Evolutionary conservation across 2,797 vertebrate genomes (phyloP).

Genomic region (Apodemus agrarius): DNA sequence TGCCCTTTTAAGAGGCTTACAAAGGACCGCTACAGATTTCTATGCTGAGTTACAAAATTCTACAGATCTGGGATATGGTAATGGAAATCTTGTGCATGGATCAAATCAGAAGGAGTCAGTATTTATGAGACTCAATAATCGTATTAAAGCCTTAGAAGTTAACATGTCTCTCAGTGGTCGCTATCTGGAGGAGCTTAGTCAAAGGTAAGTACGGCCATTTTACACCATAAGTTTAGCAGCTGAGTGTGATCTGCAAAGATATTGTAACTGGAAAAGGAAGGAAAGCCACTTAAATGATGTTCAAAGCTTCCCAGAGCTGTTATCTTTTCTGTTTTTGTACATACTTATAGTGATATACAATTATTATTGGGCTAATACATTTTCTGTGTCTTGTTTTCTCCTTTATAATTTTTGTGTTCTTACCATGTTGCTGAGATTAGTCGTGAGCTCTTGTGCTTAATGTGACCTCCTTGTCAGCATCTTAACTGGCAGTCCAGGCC

Average conservation of each 20-base stretch:
- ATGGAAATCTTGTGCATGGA: constrained; percentile 92
- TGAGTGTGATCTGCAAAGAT: neutral
- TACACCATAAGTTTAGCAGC: neutral
- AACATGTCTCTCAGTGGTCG: constrained; percentile 99
- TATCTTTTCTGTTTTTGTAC: constrained; percentile 24
- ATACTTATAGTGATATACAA: neutral
- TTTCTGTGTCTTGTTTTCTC: neutral
- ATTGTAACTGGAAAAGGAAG: neutral
- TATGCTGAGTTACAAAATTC: constrained; percentile 97
- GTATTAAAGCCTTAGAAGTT: constrained; percentile 99
- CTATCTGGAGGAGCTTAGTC: constrained; percentile 98
- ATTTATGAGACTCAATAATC: constrained; percentile 99
- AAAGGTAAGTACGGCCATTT: constrained; percentile 88
- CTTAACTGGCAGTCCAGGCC: neutral
- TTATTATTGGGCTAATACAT: constrained; percentile 22
- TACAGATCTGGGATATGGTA: constrained; percentile 91
- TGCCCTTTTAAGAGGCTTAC: constrained; percentile 89
- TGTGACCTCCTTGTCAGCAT: neutral
- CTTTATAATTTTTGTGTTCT: neutral
- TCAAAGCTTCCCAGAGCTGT: constrained; percentile 27
- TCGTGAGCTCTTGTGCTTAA: neutral
- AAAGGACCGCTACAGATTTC: constrained; percentile 96
- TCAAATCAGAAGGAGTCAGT: constrained; percentile 99
- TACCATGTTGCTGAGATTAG: neutral
- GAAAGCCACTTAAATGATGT: neutral